Evolutionary conservation across 2,888 invertebrate species (phyloP), one percentile per base, ranked within the genome.

Genomic region (Caenorhabditis sinica): DNA sequence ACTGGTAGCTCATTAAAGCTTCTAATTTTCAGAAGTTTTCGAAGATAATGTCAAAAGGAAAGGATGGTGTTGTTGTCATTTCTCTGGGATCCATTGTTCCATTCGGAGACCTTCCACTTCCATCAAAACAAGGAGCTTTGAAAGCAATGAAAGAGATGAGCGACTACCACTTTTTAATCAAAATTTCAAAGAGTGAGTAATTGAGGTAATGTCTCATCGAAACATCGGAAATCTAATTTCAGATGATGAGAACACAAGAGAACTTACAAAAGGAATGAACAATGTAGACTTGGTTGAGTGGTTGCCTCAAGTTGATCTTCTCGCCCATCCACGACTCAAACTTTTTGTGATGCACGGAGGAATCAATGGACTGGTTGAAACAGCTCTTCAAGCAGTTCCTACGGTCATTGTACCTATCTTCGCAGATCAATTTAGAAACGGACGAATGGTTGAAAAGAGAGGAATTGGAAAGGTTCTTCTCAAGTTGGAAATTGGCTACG

Each of bases 341-440:
- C 84, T 92, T 20, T 92, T 92, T 80, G 89, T 92, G 25, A 90
- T 89, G 85, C 92, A 92, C 74, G 90, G 91, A 13, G 92, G 92
- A 28, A 85, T 91, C 80, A 92, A 92, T 69, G 89, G 90, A 23
- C 69, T 92, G 11, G 75, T 92, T 13, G 92, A 92, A 77, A 88
- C 91, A 5, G 88, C 90, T 2, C 86, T 90, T 43, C 88, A 86
- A 11, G 90, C 87, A n/a, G 90, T 91, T 25, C 92, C 92, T 0
- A 83, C 90, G 11, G 84, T 92, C 13, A 86, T 89, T 33, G 86
- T 92, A 23, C 92, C 92, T 9, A 80, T 92, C 51, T 92, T 92
- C 71, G 92, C 91, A 20, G 92, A 92, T 79, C 92, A 92, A 58
- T 89, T 90, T 56, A 83, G 91, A 56, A 92, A 92, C 60, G 91